Base-by-base conservation (phyloP, 2,113 vertebrate species). In the Acinonyx jubatus region DNA sequence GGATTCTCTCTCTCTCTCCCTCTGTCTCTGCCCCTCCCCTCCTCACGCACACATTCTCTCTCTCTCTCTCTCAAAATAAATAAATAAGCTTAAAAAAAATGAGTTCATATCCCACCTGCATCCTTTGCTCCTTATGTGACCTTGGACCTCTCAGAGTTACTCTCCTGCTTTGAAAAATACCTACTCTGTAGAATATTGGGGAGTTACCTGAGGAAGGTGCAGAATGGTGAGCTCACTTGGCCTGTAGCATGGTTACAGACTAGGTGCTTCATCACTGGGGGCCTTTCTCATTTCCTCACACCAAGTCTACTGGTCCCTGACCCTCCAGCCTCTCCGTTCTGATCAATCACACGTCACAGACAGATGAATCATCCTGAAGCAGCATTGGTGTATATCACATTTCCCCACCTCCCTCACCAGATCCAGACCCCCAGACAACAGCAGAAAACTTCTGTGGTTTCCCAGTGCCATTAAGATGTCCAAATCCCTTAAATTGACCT, bases 381-480 rank as follows among this genome's bases (percentile, higher is more conserved):
- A 45, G 11, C 7, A 1, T 55, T 57, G 82, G 80, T 76, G 19
- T 61, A 41, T 80, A 87, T 96, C 92, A 94, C 84, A 78, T 92
- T 89, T 94, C 94, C 41, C 96, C 50, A 38, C 36, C 27, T 96
- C 23, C 50, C 57, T 87, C 73, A 48, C 65, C 50, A 50, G 81
- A 66, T 61, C 69, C 87, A 87, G 38, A 96, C 50, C 50, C 74
- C 79, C 57, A 88, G 92, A 92, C 55, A 79, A 90, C 89, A 83
- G 36, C 48, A 96, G 85, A 94, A 88, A 89, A 68, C 84, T 45
- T 89, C 78, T 76, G 63, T n/a, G 94, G 73, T 87, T 97, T 93
- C 74, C 45, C 92, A 78, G 45, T 85, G 69, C 29, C 68, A 95
- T 96, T 87, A 97, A 85, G 86, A 94, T 92, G 74, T 93, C 65